These are phyloP conservation scores for Alviniconcha strummeri DNA, from an alignment of 2,888 invertebrate genomes.

Conservation along the genomic window DNA sequence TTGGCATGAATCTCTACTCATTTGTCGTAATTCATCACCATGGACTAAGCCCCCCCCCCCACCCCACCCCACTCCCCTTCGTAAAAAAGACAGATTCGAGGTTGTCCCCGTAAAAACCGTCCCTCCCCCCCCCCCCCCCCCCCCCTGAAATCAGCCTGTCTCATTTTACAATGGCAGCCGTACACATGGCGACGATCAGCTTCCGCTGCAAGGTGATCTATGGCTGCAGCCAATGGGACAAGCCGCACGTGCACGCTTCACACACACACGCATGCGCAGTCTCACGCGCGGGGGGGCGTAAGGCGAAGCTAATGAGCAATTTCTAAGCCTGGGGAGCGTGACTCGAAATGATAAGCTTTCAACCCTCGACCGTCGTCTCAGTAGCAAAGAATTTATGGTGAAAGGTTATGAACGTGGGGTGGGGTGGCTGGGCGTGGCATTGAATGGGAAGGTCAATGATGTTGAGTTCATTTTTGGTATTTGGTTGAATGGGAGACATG, in stretches of 20 bases:
- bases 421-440: too few species aligned
- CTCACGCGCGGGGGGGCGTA: not conserved
- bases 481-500: too few species aligned
- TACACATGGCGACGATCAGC: constrained; percentile 4
- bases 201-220: constrained; percentile 20
- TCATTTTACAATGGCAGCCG: constrained; percentile 9
- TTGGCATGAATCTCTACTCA: constrained; percentile 1
- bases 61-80: too few species aligned
- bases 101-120: not conserved
- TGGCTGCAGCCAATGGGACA: not conserved
- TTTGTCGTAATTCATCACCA: not conserved
- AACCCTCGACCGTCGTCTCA: not conserved
- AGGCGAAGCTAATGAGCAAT: not conserved
- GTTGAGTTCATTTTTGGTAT: too few species aligned
- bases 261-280: not conserved
- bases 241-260: constrained; percentile 11
- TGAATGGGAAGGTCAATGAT: too few species aligned
- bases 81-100: not conserved
- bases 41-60: not conserved
- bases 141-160: not conserved
- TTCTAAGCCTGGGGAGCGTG: constrained; percentile 17
- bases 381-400: constrained; percentile 15
- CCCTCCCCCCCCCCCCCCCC: not conserved
- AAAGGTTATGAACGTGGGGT: constrained; percentile 5
- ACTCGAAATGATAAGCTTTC: constrained; percentile 21